Conservation (phyloP, 1,140 invertebrate genomes). For the Pogonomyrmex barbatus region DNA sequence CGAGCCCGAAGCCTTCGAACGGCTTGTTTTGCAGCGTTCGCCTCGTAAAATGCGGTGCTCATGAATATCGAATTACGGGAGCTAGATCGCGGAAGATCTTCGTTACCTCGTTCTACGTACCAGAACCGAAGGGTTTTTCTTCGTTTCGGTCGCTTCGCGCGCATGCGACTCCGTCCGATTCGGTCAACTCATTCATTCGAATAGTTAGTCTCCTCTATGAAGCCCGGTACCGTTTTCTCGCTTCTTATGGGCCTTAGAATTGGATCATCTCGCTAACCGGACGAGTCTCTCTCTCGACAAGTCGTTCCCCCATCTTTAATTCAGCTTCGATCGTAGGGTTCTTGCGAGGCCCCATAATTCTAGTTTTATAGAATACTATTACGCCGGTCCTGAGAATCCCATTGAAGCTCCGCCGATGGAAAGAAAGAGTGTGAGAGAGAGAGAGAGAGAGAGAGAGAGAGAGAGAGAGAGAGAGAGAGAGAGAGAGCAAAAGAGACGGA, state of each 20-base stretch:
- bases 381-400: constrained; percentile 34
- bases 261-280: constrained; percentile 18
- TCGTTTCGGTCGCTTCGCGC: constrained; percentile 69
- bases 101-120: constrained; percentile 62
- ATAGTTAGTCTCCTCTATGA: constrained; percentile 51
- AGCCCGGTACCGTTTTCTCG: constrained; percentile 62
- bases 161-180: constrained; percentile 61
- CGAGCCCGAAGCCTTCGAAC: not conserved
- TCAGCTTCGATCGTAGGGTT: constrained; percentile 29
- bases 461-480: not conserved
- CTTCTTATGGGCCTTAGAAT: constrained; percentile 35
- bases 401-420: constrained; percentile 15
- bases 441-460: not conserved
- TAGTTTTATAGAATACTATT: constrained; percentile 49
- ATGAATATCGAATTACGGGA: constrained; percentile 56
- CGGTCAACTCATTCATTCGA: constrained; percentile 79
- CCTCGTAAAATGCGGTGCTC: constrained; percentile 29
- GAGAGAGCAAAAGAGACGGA: not conserved
- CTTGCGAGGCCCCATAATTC: constrained; percentile 23
- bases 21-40: constrained; percentile 19
- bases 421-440: not conserved
- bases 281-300: constrained; percentile 2
- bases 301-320: constrained; percentile 24
- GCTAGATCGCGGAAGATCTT: constrained; percentile 67
- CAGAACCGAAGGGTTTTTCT: constrained; percentile 66